Evolutionary conservation across 2,113 vertebrate species (phyloP).

Genomic region (Eira barbara): DNA sequence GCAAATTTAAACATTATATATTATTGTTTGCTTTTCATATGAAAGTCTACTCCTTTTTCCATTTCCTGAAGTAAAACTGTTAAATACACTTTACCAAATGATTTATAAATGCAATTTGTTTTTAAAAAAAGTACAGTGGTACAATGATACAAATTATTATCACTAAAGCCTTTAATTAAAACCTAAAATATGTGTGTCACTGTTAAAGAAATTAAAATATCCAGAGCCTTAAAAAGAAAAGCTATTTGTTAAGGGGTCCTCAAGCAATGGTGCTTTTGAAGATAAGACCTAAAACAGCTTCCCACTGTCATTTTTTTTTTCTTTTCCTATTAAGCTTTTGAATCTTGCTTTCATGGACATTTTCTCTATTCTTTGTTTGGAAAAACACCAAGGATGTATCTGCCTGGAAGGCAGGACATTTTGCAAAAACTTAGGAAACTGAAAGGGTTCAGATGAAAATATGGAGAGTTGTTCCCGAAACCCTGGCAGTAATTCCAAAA

Average conservation of each 20-base stretch:
- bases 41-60: conserved; percentile 49
- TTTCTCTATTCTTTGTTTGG: conserved; percentile 16
- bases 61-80: conserved; percentile 53
- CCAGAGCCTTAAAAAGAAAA: conserved; percentile 75
- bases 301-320: conserved; percentile 43
- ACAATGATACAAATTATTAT: conserved; percentile 65
- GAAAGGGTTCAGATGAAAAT: conserved; percentile 52
- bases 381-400: conserved; percentile 58
- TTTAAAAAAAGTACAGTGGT: conserved; percentile 69
- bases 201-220: conserved; percentile 76
- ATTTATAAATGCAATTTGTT: conserved; percentile 70
- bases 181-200: conserved; percentile 68
- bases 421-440: neutral
- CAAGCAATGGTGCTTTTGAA: conserved; percentile 77
- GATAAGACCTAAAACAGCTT: conserved; percentile 76
- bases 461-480: conserved; percentile 37
- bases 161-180: conserved; percentile 79
- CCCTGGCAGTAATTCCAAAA: neutral
- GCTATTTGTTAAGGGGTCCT: conserved; percentile 72
- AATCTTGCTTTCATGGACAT: conserved; percentile 51
- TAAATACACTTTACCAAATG: conserved; percentile 59
- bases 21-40: conserved; percentile 52
- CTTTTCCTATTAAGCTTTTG: conserved; percentile 34
- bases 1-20: conserved; percentile 22
- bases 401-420: conserved; percentile 14